phyloP scores from a whole-genome alignment of 2,113 vertebrate genomes.

The Myanophis thanlyinensis region DNA sequence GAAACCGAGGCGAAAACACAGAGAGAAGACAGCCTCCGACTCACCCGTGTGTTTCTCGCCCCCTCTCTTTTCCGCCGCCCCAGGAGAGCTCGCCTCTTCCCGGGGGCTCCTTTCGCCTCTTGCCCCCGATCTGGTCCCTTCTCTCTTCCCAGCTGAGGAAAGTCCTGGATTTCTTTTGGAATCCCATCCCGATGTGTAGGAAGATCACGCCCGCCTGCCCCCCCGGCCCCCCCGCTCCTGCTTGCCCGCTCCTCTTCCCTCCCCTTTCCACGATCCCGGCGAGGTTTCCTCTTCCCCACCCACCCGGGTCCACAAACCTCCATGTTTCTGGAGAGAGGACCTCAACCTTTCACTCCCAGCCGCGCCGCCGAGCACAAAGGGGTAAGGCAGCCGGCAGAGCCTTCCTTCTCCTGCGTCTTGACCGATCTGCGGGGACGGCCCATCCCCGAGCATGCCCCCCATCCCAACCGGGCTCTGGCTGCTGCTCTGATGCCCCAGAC shows the following conservation, averaged over 20 bases:
- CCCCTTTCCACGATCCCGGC: background rate
- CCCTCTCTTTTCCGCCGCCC: background rate
- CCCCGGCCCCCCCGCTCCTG: background rate
- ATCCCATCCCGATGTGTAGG: constrained; percentile 9
- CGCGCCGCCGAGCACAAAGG: background rate
- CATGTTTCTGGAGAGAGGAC: background rate
- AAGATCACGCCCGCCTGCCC: background rate
- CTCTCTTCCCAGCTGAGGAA: constrained; percentile 1
- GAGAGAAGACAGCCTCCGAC: background rate
- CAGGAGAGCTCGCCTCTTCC: background rate
- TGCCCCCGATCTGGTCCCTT: background rate
- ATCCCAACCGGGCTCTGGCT: background rate
- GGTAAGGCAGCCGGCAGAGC: background rate
- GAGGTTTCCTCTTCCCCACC: constrained; percentile 4
- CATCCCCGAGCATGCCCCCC: background rate
- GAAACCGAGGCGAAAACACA: background rate
- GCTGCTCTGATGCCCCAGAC: background rate
- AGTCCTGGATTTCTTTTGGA: constrained; percentile 21
- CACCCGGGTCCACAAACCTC: background rate
- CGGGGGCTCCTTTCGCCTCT: background rate
- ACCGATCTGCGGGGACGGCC: background rate
- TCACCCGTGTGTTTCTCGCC: background rate
- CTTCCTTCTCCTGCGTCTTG: background rate
- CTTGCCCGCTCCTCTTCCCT: background rate
- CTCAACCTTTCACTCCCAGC: background rate